These are phyloP conservation scores for Phymorhynchus buccinoides DNA, from an alignment of 1,140 invertebrate genomes.

Conservation along the genomic window DNA sequence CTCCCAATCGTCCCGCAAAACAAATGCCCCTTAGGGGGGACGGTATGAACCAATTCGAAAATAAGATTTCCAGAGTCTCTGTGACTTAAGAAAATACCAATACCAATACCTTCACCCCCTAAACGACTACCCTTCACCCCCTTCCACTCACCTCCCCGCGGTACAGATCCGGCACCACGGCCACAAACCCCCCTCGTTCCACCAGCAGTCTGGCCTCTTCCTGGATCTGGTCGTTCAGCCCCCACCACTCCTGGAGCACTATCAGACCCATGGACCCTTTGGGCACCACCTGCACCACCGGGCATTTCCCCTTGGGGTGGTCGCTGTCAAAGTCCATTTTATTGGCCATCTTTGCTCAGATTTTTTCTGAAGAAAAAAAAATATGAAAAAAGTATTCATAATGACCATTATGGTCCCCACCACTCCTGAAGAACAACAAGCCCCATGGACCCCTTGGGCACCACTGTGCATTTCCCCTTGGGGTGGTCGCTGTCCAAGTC, in stretches of 20 bases:
- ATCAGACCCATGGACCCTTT: slow-evolving; percentile 33
- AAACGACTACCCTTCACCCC: no score
- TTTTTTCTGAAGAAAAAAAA: not conserved
- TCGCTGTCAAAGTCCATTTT: not conserved
- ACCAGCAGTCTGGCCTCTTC: slow-evolving; percentile 58
- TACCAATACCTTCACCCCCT: no score
- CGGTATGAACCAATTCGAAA: no score
- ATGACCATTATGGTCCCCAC: no score
- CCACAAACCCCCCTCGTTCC: slow-evolving; percentile 53
- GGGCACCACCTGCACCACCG: slow-evolving; percentile 37
- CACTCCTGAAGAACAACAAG: slow-evolving; percentile 63
- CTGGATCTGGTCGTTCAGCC: slow-evolving; percentile 68
- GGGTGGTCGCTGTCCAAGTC: slow-evolving; percentile 19
- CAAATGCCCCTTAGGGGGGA: no score
- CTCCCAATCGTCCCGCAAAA: no score
- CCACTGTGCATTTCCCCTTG: slow-evolving; percentile 28
- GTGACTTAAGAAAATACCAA: no score
- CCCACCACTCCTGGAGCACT: slow-evolving; percentile 70
- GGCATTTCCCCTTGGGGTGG: slow-evolving; percentile 28
- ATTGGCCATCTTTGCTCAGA: not conserved
- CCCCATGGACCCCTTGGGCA: slow-evolving; percentile 27
- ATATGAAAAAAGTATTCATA: no score
- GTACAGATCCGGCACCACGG: slow-evolving; percentile 69
- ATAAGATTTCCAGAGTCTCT: no score
- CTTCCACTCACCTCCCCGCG: slow-evolving; percentile 55